Conservation (phyloP, 2,888 invertebrate species). For the Leucoptera coffeella region DNA sequence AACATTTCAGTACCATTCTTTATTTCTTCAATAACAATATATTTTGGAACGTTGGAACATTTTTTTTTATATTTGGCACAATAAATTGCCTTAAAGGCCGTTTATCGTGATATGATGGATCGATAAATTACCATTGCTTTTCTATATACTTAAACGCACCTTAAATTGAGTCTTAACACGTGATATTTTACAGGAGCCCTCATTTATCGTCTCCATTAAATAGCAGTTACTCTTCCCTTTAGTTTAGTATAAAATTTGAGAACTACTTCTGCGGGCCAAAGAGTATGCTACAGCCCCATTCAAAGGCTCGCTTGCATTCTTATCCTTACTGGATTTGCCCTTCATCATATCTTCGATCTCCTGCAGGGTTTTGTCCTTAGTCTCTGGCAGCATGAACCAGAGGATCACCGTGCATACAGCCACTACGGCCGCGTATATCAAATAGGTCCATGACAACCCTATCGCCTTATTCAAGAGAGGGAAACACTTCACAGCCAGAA, state of each 20-base stretch:
- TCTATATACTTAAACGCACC: too few species aligned
- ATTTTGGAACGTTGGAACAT: too few species aligned
- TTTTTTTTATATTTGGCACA: too few species aligned
- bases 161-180: too few species aligned
- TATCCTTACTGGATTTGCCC: slow-evolving; percentile 9
- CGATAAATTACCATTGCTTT: too few species aligned
- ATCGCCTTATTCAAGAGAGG: slow-evolving; percentile 47
- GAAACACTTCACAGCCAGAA: slow-evolving; percentile 59
- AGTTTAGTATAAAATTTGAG: slow-evolving; percentile 26
- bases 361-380: slow-evolving; percentile 58
- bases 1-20: too few species aligned
- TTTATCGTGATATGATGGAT: too few species aligned
- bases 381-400: slow-evolving; percentile 59
- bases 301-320: slow-evolving; percentile 2
- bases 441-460: slow-evolving; percentile 54
- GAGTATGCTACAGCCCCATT: slow-evolving; percentile 1
- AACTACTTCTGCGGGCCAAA: slow-evolving; percentile 17
- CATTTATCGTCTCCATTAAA: too few species aligned
- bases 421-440: slow-evolving; percentile 52
- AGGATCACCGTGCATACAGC: slow-evolving; percentile 43
- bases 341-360: slow-evolving; percentile 58
- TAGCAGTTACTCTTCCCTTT: not conserved
- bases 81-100: too few species aligned
- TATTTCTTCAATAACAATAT: too few species aligned
- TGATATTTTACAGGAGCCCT: too few species aligned